Evolutionary conservation across 2,113 vertebrate genomes (phyloP).

Genomic region (Phoxinus phoxinus): DNA sequence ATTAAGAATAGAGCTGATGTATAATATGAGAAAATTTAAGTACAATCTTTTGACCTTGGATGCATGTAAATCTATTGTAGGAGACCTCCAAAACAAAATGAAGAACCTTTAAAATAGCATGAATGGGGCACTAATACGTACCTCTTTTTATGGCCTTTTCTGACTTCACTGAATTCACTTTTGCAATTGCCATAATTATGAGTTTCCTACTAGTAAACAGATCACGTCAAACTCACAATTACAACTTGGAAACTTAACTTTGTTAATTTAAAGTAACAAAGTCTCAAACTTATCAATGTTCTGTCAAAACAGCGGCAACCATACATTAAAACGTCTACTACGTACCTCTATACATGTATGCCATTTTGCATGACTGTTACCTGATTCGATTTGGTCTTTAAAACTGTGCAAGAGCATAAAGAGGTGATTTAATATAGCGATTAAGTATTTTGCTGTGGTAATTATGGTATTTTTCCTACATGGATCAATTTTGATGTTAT

Average conservation of each 20-base stretch:
- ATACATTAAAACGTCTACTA: background rate
- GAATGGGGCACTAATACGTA: background rate
- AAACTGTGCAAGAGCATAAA: background rate
- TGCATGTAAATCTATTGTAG: too few species aligned
- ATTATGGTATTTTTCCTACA: background rate
- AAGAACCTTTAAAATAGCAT: too few species aligned
- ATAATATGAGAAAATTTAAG: too few species aligned
- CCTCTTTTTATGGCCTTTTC: background rate
- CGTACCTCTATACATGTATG: background rate
- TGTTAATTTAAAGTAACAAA: background rate
- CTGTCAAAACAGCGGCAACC: background rate
- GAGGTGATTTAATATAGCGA: background rate
- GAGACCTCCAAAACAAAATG: too few species aligned
- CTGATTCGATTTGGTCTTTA: background rate
- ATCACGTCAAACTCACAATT: background rate
- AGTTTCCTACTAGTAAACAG: conserved; percentile 7
- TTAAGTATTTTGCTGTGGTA: background rate
- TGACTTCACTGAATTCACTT: background rate
- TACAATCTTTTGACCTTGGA: too few species aligned
- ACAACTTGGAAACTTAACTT: conserved; percentile 16
- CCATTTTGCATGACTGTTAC: background rate
- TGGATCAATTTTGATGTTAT: background rate
- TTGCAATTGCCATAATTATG: background rate
- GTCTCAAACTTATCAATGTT: background rate
- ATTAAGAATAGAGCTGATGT: too few species aligned